These are phyloP conservation scores for Myxocyprinus asiaticus DNA, from an alignment of 2,113 vertebrate genomes.

Conservation along the genomic window DNA sequence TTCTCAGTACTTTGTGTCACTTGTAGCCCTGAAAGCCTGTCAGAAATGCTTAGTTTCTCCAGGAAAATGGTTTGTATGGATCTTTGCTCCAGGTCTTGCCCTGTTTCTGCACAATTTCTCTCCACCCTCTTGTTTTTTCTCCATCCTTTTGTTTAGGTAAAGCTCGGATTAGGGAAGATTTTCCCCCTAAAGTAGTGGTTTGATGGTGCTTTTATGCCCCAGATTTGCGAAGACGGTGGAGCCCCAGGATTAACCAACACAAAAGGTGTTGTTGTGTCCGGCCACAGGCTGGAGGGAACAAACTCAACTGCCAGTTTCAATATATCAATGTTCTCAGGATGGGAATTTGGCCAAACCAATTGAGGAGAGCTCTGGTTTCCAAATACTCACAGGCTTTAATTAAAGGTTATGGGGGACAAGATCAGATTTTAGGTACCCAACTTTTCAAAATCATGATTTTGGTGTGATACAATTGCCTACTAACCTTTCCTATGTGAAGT, in stretches of 20 bases:
- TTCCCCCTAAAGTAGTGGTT: slow-evolving; percentile 97
- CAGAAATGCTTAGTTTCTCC: slow-evolving; percentile 94
- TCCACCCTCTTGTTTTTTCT: slow-evolving; percentile 79
- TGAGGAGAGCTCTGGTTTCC: slow-evolving; percentile 10
- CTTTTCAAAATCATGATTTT: no score
- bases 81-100: slow-evolving; percentile 87
- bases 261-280: slow-evolving; percentile 94
- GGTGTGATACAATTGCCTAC: no score
- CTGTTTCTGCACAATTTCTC: slow-evolving; percentile 85
- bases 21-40: slow-evolving; percentile 82
- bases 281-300: slow-evolving; percentile 82
- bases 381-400: no score
- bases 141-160: slow-evolving; percentile 94
- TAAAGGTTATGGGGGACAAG: no score
- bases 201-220: slow-evolving; percentile 97
- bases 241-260: slow-evolving; percentile 91
- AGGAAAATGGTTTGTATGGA: slow-evolving; percentile 92
- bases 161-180: slow-evolving; percentile 98
- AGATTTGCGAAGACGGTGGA: slow-evolving; percentile 95
- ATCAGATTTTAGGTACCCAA: no score
- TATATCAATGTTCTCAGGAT: slow-evolving; percentile 69
- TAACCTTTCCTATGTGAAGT: no score
- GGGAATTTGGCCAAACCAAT: slow-evolving; percentile 45
- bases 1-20: slow-evolving; percentile 73
- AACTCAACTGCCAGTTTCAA: slow-evolving; percentile 78